A percentile compares a stretch with the other conserved stretches of the same genome.
phyloP scores from a whole-genome alignment of 2,113 vertebrate species.

The Ictalurus punctatus region DNA sequence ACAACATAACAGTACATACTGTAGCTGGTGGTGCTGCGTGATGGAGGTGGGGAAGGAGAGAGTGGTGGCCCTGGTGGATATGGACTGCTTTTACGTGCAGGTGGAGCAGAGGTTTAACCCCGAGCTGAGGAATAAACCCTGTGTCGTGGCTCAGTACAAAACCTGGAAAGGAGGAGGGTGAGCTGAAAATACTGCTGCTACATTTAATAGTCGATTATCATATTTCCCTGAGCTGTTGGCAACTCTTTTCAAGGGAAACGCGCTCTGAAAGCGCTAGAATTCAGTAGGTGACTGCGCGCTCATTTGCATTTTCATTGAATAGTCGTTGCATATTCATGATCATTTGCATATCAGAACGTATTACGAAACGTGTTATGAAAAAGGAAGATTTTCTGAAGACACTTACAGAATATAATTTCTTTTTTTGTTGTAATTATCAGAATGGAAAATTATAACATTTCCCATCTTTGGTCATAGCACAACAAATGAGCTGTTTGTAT shows the following conservation, averaged over 20 bases:
- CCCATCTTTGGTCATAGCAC: too few relatives aligned
- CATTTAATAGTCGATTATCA: not conserved
- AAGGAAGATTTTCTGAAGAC: not conserved
- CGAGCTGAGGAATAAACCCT: constrained; percentile 81
- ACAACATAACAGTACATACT: too few relatives aligned
- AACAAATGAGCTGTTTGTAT: too few relatives aligned
- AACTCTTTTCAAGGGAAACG: too few relatives aligned
- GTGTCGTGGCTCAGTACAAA: constrained; percentile 94
- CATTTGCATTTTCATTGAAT: not conserved
- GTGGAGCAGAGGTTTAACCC: constrained; percentile 90
- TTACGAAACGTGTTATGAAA: too few relatives aligned
- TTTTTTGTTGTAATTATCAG: too few relatives aligned
- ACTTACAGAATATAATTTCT: too few relatives aligned
- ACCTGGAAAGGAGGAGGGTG: constrained; percentile 94
- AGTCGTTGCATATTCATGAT: not conserved
- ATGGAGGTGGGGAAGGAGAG: constrained; percentile 84
- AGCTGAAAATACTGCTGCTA: constrained; percentile 45
- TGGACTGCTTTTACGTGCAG: constrained; percentile 99
- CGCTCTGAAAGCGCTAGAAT: too few relatives aligned
- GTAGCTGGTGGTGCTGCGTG: not conserved
- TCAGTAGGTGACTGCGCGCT: not conserved
- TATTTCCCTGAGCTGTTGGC: not conserved
- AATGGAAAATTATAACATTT: too few relatives aligned
- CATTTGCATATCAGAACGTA: not conserved
- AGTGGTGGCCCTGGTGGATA: constrained; percentile 89